A percentile compares a stretch with the other conserved stretches of the same genome.
Conservation (phyloP, 2,113 vertebrate species). For the Acrocephalus arundinaceus region DNA sequence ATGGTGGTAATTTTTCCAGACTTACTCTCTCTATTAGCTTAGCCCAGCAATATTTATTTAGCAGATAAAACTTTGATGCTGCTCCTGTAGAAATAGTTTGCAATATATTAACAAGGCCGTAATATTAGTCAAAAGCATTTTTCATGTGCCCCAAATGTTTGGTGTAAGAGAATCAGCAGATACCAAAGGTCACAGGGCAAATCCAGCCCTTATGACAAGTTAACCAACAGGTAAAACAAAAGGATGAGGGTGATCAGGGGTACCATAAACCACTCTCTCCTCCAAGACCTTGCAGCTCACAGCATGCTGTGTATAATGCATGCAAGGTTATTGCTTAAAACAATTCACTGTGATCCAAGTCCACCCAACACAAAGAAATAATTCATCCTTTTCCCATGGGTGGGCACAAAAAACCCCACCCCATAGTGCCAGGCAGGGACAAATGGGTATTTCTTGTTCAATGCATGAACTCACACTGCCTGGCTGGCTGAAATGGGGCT, state of each 20-base stretch:
- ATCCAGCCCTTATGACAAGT: background rate
- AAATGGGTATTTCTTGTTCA: background rate
- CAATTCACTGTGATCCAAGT: background rate
- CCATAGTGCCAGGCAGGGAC: background rate
- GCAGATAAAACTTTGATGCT: background rate
- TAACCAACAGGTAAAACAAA: background rate
- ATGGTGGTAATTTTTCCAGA: background rate
- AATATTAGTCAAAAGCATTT: slow-evolving; percentile 18
- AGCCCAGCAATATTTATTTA: background rate
- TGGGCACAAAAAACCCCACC: background rate
- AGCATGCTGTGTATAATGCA: background rate
- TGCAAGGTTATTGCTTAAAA: background rate
- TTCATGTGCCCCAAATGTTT: background rate
- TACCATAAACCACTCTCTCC: background rate
- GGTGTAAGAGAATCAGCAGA: background rate
- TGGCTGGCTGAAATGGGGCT: fast-evolving
- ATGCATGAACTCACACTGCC: background rate
- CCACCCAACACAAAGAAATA: background rate
- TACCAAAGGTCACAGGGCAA: slow-evolving; percentile 11
- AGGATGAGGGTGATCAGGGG: background rate
- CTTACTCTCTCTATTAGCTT: background rate
- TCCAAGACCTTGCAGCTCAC: background rate
- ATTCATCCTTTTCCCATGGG: background rate
- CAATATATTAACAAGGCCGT: background rate
- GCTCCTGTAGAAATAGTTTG: background rate